Conservation (phyloP, 2,888 invertebrate genomes). For the Trachelus iudaicus region DNA sequence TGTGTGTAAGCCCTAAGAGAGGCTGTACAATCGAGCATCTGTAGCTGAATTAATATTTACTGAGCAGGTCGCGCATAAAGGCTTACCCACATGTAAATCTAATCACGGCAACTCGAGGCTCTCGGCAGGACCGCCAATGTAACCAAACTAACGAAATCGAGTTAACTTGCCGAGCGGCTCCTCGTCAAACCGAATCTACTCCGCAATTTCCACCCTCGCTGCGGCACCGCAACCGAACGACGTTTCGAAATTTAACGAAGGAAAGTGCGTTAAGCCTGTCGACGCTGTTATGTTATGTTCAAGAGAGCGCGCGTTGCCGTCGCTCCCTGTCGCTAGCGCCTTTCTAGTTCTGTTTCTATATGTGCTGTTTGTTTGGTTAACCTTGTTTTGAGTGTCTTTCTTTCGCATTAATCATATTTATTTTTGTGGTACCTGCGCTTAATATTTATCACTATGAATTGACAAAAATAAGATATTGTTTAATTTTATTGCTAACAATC, state of each 20-base stretch:
- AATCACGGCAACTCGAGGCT: conserved; percentile 55
- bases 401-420: too few species aligned
- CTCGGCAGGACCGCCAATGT: conserved; percentile 57
- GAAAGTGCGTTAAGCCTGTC: conserved; percentile 13
- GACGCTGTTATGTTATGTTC: neutral
- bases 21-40: conserved; percentile 2
- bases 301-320: too few species aligned
- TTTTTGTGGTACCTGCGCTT: too few species aligned
- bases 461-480: too few species aligned
- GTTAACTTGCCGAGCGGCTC: conserved; percentile 55
- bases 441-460: too few species aligned
- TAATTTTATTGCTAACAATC: too few species aligned
- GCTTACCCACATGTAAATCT: conserved; percentile 64
- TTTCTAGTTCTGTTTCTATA: too few species aligned
- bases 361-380: too few species aligned
- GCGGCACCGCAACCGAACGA: conserved; percentile 12
- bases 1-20: conserved; percentile 8
- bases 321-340: too few species aligned
- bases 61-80: conserved; percentile 39
- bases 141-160: conserved; percentile 66
- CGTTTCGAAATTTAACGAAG: conserved; percentile 23
- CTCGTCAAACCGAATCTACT: conserved; percentile 59
- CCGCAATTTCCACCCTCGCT: conserved; percentile 38
- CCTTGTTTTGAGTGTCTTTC: too few species aligned
- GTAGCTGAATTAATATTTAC: too few species aligned